Evolutionary conservation across 2,113 vertebrate species (phyloP).

Genomic region (Polypterus bichir): DNA sequence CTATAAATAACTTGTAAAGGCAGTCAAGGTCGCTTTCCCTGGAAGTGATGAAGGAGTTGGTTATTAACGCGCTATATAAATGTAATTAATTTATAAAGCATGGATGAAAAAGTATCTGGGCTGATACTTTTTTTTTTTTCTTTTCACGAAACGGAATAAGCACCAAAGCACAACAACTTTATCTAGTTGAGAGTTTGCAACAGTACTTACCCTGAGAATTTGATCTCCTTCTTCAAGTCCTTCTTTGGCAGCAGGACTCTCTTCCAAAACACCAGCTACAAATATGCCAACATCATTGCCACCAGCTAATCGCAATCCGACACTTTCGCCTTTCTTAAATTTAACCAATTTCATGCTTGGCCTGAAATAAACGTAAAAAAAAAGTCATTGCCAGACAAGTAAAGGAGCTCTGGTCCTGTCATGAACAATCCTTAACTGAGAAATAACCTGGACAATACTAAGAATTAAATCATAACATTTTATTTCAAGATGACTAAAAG

Average conservation of each 20-base stretch:
- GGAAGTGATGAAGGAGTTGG: too few species aligned
- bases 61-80: too few species aligned
- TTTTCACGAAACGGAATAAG: neutral
- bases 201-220: constrained; percentile 85
- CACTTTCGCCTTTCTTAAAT: constrained; percentile 96
- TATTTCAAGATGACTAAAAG: too few species aligned
- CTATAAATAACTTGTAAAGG: too few species aligned
- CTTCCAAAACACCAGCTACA: constrained; percentile 90
- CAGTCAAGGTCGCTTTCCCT: too few species aligned
- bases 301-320: constrained; percentile 90
- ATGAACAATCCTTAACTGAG: too few species aligned
- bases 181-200: neutral
- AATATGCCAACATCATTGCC: constrained; percentile 98
- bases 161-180: neutral
- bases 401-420: too few species aligned
- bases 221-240: constrained; percentile 96
- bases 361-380: constrained; percentile 48
- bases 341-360: constrained; percentile 98
- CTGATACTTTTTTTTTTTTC: neutral
- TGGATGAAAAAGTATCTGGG: neutral
- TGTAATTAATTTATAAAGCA: too few species aligned
- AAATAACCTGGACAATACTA: too few species aligned
- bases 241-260: constrained; percentile 95
- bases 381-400: too few species aligned
- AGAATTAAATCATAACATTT: too few species aligned